Conservation (phyloP, 2,888 invertebrate species). For the Morinoia aosen region DNA sequence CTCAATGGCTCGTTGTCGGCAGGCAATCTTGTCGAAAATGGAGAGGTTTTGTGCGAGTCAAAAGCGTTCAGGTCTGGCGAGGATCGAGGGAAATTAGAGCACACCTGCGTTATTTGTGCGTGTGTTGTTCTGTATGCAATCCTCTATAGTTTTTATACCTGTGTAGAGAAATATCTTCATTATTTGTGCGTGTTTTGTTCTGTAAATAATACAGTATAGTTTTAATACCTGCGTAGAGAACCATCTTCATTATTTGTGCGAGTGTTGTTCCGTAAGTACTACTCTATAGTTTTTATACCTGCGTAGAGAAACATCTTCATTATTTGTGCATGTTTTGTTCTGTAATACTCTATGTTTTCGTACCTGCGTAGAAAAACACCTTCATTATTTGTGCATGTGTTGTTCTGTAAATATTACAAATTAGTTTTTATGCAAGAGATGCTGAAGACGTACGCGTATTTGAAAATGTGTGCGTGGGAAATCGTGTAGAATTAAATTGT, state of each 20-base stretch:
- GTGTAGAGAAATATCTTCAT: background rate
- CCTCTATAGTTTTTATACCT: too few relatives aligned
- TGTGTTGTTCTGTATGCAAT: background rate
- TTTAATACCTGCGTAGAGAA: too few relatives aligned
- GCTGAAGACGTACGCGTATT: too few relatives aligned
- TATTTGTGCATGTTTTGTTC: background rate
- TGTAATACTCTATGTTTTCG: too few relatives aligned
- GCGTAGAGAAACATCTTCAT: background rate
- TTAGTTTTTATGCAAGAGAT: too few relatives aligned
- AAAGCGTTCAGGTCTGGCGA: background rate
- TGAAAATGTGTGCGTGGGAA: too few relatives aligned
- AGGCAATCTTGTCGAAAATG: background rate
- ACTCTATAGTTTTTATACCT: too few relatives aligned
- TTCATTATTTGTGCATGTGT: background rate
- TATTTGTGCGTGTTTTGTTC: background rate
- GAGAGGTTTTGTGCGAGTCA: background rate
- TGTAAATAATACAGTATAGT: too few relatives aligned
- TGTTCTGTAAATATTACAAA: background rate
- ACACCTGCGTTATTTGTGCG: background rate
- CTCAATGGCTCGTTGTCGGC: slow-evolving; percentile 17
- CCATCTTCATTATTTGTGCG: background rate
- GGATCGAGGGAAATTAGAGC: background rate
- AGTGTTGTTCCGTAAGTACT: background rate
- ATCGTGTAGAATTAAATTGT: too few relatives aligned
- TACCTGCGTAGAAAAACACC: background rate